A percentile compares a stretch with the other conserved stretches of the same genome.
These are phyloP conservation scores for Ormia ochracea DNA, from an alignment of 2,888 invertebrate species.

Conservation along the genomic window DNA sequence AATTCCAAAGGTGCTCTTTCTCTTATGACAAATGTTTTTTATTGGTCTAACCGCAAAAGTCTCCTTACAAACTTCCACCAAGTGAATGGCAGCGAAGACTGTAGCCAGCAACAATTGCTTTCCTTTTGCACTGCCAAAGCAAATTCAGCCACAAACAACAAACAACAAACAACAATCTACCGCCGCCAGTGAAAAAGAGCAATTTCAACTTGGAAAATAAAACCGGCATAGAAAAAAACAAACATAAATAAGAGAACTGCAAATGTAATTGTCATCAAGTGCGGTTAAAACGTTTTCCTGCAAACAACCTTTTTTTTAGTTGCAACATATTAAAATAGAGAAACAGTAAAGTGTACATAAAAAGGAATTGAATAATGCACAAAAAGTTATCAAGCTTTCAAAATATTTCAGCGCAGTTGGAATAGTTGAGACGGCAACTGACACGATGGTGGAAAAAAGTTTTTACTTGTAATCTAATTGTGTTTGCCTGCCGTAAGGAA, in stretches of 20 bases:
- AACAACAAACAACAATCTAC: conserved; percentile 20
- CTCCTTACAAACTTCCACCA: neutral
- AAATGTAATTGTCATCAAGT: conserved; percentile 37
- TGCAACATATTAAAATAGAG: neutral
- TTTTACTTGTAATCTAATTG: conserved; percentile 10
- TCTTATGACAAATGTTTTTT: neutral
- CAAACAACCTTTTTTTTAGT: conserved; percentile 33
- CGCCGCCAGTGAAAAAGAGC: conserved; percentile 30
- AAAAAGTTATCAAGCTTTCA: neutral
- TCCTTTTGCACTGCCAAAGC: conserved; percentile 44
- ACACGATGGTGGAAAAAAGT: neutral
- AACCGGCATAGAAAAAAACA: neutral
- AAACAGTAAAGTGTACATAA: neutral
- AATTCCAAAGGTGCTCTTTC: too few relatives aligned
- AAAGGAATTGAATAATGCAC: neutral
- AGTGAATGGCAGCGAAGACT: neutral
- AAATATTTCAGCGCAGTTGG: neutral
- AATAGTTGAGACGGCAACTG: neutral
- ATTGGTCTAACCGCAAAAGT: neutral
- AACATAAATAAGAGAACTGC: neutral
- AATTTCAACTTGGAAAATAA: conserved; percentile 17
- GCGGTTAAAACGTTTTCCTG: conserved; percentile 40
- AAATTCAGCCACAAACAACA: conserved; percentile 43
- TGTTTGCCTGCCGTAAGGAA: conserved; percentile 23
- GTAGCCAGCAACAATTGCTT: conserved; percentile 44